Conservation (phyloP, 2,888 invertebrate species). For the Philhelius pedissequus region DNA sequence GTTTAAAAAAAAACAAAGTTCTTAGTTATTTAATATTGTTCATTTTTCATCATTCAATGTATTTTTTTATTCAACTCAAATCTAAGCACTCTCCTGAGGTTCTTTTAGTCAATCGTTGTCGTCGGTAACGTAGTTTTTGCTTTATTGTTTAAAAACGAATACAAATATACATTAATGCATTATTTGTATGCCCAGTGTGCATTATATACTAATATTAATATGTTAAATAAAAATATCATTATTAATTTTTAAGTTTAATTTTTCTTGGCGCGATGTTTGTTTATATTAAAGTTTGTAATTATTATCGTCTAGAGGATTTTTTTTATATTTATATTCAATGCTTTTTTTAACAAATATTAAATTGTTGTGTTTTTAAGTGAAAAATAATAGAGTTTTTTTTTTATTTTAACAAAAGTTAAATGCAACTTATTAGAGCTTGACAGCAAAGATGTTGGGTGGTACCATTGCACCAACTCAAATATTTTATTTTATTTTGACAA, state of each 20-base stretch:
- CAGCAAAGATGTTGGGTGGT: too few species aligned
- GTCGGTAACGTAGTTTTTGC: slow-evolving; percentile 54
- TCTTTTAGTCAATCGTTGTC: slow-evolving; percentile 60
- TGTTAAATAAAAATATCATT: not conserved
- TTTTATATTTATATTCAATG: not conserved
- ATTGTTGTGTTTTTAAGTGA: not conserved
- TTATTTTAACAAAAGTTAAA: too few species aligned
- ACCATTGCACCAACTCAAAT: too few species aligned
- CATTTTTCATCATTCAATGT: not conserved
- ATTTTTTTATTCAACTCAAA: slow-evolving; percentile 22
- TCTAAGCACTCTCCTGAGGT: slow-evolving; percentile 62
- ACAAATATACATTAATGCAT: slow-evolving; percentile 16
- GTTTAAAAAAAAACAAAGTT: not conserved
- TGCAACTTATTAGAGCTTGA: too few species aligned
- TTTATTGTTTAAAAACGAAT: slow-evolving; percentile 42
- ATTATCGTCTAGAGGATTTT: not conserved
- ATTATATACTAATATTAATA: not conserved
- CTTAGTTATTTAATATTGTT: not conserved
- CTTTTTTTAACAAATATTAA: not conserved
- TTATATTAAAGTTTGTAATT: not conserved
- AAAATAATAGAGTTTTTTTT: too few species aligned
- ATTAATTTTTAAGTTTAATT: not conserved
- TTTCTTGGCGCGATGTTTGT: not conserved
- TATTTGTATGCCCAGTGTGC: slow-evolving; percentile 17
- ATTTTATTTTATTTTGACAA: too few species aligned